A percentile compares a stretch with the other conserved stretches of the same genome.
Evolutionary conservation across 2,888 invertebrate genomes (phyloP).

Genomic region (Agriopis marginaria): DNA sequence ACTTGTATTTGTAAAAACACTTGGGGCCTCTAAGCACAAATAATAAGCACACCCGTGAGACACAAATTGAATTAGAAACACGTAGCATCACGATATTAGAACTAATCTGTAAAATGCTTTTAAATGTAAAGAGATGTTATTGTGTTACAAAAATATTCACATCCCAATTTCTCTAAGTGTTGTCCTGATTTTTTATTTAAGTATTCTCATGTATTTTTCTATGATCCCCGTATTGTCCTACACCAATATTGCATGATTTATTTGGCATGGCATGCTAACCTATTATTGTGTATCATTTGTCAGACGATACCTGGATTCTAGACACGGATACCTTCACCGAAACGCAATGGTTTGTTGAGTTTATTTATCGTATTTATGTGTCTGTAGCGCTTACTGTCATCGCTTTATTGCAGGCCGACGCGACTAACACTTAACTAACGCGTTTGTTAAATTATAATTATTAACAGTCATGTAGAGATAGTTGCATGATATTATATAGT

Average conservation of each 20-base stretch:
- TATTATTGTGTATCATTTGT: constrained; percentile 82
- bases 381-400: constrained; percentile 57
- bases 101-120: constrained; percentile 39
- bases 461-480: constrained; percentile 25
- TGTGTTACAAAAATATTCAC: constrained; percentile 5
- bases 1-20: constrained; percentile 42
- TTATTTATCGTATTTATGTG: constrained; percentile 63
- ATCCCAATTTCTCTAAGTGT: constrained; percentile 36
- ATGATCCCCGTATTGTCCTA: constrained; percentile 53
- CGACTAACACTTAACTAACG: constrained; percentile 61
- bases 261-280: constrained; percentile 84
- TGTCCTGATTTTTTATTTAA: constrained; percentile 47
- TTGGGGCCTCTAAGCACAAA: constrained; percentile 45
- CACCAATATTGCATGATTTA: constrained; percentile 77
- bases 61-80: constrained; percentile 42
- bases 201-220: constrained; percentile 51
- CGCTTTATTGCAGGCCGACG: constrained; percentile 56
- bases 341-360: constrained; percentile 81
- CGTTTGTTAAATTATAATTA: constrained; percentile 40
- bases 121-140: constrained; percentile 34
- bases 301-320: constrained; percentile 86
- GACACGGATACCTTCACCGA: constrained; percentile 78
- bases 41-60: constrained; percentile 44
- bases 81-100: constrained; percentile 44
- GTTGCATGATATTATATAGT: constrained; percentile 39